A percentile compares a stretch with the other conserved stretches of the same genome.
Conservation (phyloP, 2,113 vertebrate species). For the Seriola aureovittata region DNA sequence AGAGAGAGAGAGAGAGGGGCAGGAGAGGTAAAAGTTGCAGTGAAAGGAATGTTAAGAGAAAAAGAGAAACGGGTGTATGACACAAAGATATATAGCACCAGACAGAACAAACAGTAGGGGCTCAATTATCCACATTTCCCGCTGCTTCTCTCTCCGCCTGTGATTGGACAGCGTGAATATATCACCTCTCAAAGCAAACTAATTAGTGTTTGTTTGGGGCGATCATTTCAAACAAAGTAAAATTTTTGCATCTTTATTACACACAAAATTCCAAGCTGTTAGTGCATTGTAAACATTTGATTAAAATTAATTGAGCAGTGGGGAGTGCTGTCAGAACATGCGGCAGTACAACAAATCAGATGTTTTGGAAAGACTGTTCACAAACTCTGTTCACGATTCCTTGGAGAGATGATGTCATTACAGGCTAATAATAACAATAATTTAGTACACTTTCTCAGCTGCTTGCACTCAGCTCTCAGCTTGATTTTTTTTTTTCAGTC, state of each 20-base stretch:
- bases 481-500: constrained; percentile 27
- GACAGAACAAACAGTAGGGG: constrained; percentile 61
- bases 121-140: constrained; percentile 74
- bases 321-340: constrained; percentile 59
- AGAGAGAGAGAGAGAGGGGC: not conserved
- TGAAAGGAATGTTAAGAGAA: constrained; percentile 4
- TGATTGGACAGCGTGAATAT: constrained; percentile 66
- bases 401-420: constrained; percentile 67
- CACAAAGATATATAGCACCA: constrained; percentile 42
- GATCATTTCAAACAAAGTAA: constrained; percentile 70
- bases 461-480: constrained; percentile 15
- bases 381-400: constrained; percentile 50
- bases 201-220: constrained; percentile 73
- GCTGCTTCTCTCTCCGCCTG: constrained; percentile 59
- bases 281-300: constrained; percentile 77
- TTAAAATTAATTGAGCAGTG: constrained; percentile 73
- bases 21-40: not conserved
- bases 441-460: constrained; percentile 54
- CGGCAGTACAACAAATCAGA: constrained; percentile 41
- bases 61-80: constrained; percentile 19
- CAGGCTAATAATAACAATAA: constrained; percentile 71
- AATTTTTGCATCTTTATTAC: constrained; percentile 64
- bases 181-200: constrained; percentile 58
- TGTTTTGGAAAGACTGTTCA: constrained; percentile 52
- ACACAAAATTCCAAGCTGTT: constrained; percentile 62